These are phyloP conservation scores for Caenorhabditis macrosperma DNA, from an alignment of 2,888 invertebrate species.

Conservation along the genomic window DNA sequence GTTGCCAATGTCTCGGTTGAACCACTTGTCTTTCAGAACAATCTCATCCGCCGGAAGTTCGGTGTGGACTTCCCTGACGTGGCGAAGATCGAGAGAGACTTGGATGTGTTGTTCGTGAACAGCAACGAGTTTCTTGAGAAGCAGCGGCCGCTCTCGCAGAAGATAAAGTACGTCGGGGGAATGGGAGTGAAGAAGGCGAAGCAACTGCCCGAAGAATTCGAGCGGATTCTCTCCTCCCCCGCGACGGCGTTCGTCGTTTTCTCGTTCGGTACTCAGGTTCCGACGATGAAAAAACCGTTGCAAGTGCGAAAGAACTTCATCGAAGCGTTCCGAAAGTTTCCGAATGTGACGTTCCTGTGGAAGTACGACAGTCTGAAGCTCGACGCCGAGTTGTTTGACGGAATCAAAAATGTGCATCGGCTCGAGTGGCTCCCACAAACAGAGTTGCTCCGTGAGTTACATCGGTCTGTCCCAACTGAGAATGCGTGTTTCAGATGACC, in stretches of 20 bases:
- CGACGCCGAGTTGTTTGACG: constrained; percentile 50
- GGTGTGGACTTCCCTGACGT: constrained; percentile 39
- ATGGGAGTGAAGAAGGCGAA: constrained; percentile 52
- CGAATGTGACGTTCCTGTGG: constrained; percentile 65
- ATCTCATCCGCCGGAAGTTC: constrained; percentile 12
- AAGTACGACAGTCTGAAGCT: constrained; percentile 60
- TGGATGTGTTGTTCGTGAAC: constrained; percentile 64
- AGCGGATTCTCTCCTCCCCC: neutral
- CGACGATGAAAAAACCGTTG: constrained; percentile 34
- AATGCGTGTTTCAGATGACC: constrained; percentile 49
- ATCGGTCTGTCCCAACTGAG: neutral
- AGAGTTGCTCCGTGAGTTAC: constrained; percentile 32
- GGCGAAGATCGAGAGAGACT: constrained; percentile 21
- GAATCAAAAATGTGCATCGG: constrained; percentile 60
- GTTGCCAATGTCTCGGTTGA: neutral
- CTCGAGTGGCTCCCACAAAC: constrained; percentile 72
- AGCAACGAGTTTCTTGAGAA: constrained; percentile 70
- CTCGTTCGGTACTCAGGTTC: constrained; percentile 69
- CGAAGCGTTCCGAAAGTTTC: constrained; percentile 66
- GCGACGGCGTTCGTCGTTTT: constrained; percentile 55
- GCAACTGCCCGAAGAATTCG: constrained; percentile 24
- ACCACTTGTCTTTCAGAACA: constrained; percentile 35
- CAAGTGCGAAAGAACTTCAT: constrained; percentile 59
- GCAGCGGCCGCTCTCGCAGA: constrained; percentile 62
- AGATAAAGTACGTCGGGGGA: constrained; percentile 73